phyloP scores from a whole-genome alignment of 2,888 invertebrate species.

The Galeruca laticollis region DNA sequence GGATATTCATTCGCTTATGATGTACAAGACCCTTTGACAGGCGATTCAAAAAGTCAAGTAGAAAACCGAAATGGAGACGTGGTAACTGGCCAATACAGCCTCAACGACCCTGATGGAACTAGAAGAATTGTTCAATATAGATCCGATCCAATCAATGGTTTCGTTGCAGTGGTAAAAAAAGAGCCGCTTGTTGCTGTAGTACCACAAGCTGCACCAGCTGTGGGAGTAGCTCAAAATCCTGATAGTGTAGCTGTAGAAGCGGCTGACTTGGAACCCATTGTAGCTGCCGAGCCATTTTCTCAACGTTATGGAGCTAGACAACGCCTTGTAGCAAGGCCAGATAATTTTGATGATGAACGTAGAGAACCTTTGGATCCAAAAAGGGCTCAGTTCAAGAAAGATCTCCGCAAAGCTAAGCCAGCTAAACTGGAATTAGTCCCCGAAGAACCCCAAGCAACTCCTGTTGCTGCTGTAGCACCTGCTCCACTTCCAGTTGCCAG shows the following conservation, averaged over 20 bases:
- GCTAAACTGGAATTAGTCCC: slow-evolving; percentile 26
- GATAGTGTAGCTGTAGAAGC: slow-evolving; percentile 18
- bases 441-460: slow-evolving; percentile 24
- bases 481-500: slow-evolving; percentile 65
- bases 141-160: slow-evolving; percentile 76
- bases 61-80: slow-evolving; percentile 72
- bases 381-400: slow-evolving; percentile 1
- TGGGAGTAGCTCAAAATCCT: not conserved
- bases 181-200: slow-evolving; percentile 65
- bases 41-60: slow-evolving; percentile 70
- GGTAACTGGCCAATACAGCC: slow-evolving; percentile 74
- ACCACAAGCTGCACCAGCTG: slow-evolving; percentile 8
- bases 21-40: slow-evolving; percentile 76
- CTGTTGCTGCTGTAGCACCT: slow-evolving; percentile 55
- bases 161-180: slow-evolving; percentile 77
- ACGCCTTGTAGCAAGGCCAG: not conserved
- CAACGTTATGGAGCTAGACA: slow-evolving; percentile 12
- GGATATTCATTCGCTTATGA: slow-evolving; percentile 78
- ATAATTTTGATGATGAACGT: not conserved
- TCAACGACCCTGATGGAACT: slow-evolving; percentile 76
- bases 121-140: slow-evolving; percentile 75
- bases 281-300: slow-evolving; percentile 20
- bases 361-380: slow-evolving; percentile 22
- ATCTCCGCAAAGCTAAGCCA: slow-evolving; percentile 10
- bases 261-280: slow-evolving; percentile 29